Percentiles rank a stretch among this genome's conserved stretches.
These are phyloP conservation scores for Nebria brevicollis DNA, from an alignment of 2,888 invertebrate species.

Conservation along the genomic window DNA sequence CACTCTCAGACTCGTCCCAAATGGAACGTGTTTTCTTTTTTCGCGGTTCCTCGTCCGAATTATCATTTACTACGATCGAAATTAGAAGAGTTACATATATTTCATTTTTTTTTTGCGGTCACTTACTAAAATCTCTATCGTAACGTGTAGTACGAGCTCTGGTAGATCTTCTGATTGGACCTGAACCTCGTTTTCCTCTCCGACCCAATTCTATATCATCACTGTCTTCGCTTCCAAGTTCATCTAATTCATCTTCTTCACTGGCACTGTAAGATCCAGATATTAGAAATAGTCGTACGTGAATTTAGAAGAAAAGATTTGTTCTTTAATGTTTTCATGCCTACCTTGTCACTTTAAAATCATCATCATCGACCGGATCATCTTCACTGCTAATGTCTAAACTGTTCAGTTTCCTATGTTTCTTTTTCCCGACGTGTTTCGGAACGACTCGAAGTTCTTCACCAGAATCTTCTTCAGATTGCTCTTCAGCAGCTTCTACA, in stretches of 20 bases:
- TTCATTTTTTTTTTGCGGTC: background rate
- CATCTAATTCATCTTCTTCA: slow-evolving; percentile 70
- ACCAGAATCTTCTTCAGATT: slow-evolving; percentile 57
- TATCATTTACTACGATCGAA: slow-evolving; percentile 64
- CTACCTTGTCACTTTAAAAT: slow-evolving; percentile 86
- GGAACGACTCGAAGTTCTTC: slow-evolving; percentile 56
- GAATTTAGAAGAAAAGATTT: background rate
- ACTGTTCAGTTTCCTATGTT: slow-evolving; percentile 80
- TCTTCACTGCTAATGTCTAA: slow-evolving; percentile 75
- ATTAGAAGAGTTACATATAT: no score
- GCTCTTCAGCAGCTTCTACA: slow-evolving; percentile 57
- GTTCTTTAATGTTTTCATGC: slow-evolving; percentile 51
- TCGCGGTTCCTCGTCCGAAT: slow-evolving; percentile 66
- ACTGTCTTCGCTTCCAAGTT: slow-evolving; percentile 68
- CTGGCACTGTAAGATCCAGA: slow-evolving; percentile 38
- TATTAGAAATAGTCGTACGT: background rate
- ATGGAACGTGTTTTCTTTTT: slow-evolving; percentile 69
- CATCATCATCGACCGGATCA: slow-evolving; percentile 87
- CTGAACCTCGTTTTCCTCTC: slow-evolving; percentile 61
- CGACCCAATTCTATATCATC: slow-evolving; percentile 64
- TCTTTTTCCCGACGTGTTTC: slow-evolving; percentile 65
- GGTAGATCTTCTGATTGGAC: slow-evolving; percentile 67
- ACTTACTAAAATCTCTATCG: slow-evolving; percentile 69
- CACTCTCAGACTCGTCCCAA: slow-evolving; percentile 70
- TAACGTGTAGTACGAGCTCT: slow-evolving; percentile 65